These are phyloP conservation scores for Pseudorhiza aurosa DNA, from an alignment of 30 jellyfish, hydroid and myxozoan genomes.

Conservation along the genomic window DNA sequence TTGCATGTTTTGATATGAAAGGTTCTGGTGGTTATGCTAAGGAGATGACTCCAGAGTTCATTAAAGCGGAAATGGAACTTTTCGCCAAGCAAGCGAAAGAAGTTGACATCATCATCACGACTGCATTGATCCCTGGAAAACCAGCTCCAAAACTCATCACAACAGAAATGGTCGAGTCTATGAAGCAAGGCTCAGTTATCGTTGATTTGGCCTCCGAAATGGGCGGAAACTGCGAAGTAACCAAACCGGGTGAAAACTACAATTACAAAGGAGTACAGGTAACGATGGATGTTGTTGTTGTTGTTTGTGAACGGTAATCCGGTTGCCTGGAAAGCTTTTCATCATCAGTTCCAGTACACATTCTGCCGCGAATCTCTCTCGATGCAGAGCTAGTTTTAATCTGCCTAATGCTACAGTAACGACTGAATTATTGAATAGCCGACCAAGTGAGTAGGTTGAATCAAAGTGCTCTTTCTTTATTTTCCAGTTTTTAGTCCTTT, in stretches of 20 bases:
- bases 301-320: too few relatives aligned
- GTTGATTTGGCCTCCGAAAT: slow-evolving; percentile 95
- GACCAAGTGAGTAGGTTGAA: too few relatives aligned
- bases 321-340: too few relatives aligned
- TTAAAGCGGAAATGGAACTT: slow-evolving; percentile 95
- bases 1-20: background rate
- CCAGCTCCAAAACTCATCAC: slow-evolving; percentile 93
- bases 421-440: too few relatives aligned
- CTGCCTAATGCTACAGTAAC: too few relatives aligned
- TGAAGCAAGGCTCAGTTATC: slow-evolving; percentile 96
- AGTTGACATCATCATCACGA: slow-evolving; percentile 85
- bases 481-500: too few relatives aligned
- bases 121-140: slow-evolving; percentile 94
- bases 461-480: too few relatives aligned
- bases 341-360: too few relatives aligned
- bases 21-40: slow-evolving; percentile 98
- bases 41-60: slow-evolving; percentile 96
- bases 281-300: too few relatives aligned
- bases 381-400: too few relatives aligned
- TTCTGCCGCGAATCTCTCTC: too few relatives aligned
- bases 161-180: slow-evolving; percentile 93
- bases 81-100: slow-evolving; percentile 96
- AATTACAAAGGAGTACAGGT: slow-evolving; percentile 90
- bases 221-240: slow-evolving; percentile 95
- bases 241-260: slow-evolving; percentile 85